phyloP scores from a whole-genome alignment of 2,113 vertebrate species.

The Apaloderma vittatum region DNA sequence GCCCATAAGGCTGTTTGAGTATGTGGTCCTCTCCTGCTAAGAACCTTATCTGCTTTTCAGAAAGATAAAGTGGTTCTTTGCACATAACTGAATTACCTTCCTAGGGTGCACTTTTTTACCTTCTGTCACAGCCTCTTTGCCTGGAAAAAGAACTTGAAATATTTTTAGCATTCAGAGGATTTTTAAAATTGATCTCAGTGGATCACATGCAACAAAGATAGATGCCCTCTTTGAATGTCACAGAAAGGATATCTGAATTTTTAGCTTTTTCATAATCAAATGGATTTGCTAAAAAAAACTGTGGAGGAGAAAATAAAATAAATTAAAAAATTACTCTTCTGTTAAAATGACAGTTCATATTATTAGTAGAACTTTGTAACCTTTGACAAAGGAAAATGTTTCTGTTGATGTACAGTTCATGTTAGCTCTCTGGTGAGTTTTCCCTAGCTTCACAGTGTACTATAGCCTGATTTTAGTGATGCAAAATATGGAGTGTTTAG shows the following conservation, averaged over 20 bases:
- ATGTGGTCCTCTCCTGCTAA: slow-evolving; percentile 74
- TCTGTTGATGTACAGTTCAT: not conserved
- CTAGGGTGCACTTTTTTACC: slow-evolving; percentile 65
- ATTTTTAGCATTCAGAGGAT: slow-evolving; percentile 51
- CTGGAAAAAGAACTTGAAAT: slow-evolving; percentile 53
- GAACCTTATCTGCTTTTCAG: slow-evolving; percentile 62
- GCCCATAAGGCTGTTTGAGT: slow-evolving; percentile 66
- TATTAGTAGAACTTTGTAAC: not conserved
- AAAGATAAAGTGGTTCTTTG: slow-evolving; percentile 69
- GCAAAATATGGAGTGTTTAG: not conserved
- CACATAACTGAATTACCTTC: slow-evolving; percentile 70
- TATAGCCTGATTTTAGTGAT: not conserved
- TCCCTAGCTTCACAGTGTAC: not conserved
- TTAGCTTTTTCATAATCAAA: not conserved
- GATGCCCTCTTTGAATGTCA: slow-evolving; percentile 8
- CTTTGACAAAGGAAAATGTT: not conserved
- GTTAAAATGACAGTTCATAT: not conserved
- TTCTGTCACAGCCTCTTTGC: slow-evolving; percentile 59
- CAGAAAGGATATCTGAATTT: not conserved
- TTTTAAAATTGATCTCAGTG: slow-evolving; percentile 49
- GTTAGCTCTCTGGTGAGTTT: not conserved
- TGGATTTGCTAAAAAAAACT: not conserved
- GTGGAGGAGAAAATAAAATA: not conserved
- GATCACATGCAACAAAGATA: not conserved
- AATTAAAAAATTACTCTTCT: not conserved